Conservation (phyloP, 2,797 vertebrate species). For the Furcifer pardalis region DNA sequence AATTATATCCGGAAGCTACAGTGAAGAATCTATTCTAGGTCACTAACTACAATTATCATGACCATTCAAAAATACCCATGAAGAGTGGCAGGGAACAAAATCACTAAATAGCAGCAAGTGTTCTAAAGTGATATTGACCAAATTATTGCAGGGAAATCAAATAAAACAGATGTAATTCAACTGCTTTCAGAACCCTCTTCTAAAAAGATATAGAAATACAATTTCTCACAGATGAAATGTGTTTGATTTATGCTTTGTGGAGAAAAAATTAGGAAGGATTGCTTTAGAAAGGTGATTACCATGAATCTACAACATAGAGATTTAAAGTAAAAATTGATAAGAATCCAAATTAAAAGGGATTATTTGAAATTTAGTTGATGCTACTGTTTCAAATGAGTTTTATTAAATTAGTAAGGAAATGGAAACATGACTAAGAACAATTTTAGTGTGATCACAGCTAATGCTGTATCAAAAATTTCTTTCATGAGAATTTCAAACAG, state of each 20-base stretch:
- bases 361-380: slow-evolving; percentile 9
- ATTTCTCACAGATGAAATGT: slow-evolving; percentile 10
- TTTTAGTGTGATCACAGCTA: background rate
- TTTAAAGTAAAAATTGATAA: background rate
- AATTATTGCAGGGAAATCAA: slow-evolving; percentile 34
- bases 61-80: slow-evolving; percentile 51
- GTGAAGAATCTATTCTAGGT: slow-evolving; percentile 65
- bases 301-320: background rate
- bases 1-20: slow-evolving; percentile 47
- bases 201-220: slow-evolving; percentile 27
- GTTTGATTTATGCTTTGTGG: background rate
- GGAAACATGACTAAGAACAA: background rate
- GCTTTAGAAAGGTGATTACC: background rate
- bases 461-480: no score
- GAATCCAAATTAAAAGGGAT: slow-evolving; percentile 17
- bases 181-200: slow-evolving; percentile 22
- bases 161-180: slow-evolving; percentile 26
- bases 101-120: slow-evolving; percentile 38
- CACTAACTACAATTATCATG: slow-evolving; percentile 52
- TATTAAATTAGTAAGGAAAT: background rate
- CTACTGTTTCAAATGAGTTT: background rate
- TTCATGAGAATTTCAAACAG: no score
- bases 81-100: slow-evolving; percentile 48
- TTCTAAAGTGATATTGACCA: slow-evolving; percentile 43
- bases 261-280: background rate